Conservation (phyloP, 2,113 vertebrate genomes). For the Catharus fuscescens region DNA sequence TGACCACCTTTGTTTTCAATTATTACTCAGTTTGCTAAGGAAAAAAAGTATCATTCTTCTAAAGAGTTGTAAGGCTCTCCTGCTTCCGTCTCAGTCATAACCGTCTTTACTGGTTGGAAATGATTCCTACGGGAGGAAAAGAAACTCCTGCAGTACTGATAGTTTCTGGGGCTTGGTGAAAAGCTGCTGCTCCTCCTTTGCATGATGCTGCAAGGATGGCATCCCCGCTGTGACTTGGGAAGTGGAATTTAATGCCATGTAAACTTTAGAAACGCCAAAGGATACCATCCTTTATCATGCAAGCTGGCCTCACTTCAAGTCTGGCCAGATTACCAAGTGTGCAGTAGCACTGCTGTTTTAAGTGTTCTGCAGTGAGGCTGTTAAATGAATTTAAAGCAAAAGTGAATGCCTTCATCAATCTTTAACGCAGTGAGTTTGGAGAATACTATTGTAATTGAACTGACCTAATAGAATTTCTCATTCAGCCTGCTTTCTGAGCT, state of each 20-base stretch:
- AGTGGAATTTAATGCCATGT: neutral
- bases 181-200: neutral
- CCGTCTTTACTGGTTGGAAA: neutral
- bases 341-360: neutral
- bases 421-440: neutral
- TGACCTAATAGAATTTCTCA: neutral
- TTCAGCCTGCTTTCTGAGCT: neutral
- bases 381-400: neutral
- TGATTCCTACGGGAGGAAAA: neutral
- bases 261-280: neutral
- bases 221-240: neutral
- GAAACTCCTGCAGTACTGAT: neutral
- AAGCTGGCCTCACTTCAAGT: neutral
- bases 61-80: neutral
- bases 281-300: neutral
- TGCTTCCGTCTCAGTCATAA: accelerated
- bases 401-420: neutral
- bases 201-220: accelerated
- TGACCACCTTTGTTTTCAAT: neutral
- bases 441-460: neutral
- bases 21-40: neutral
- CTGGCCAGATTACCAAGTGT: neutral
- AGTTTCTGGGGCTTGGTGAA: neutral
- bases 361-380: neutral
- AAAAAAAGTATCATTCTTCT: neutral